Percentiles rank a stretch among this genome's conserved stretches.
Conservation (phyloP, 2,888 invertebrate species). For the Melanotus villosus region DNA sequence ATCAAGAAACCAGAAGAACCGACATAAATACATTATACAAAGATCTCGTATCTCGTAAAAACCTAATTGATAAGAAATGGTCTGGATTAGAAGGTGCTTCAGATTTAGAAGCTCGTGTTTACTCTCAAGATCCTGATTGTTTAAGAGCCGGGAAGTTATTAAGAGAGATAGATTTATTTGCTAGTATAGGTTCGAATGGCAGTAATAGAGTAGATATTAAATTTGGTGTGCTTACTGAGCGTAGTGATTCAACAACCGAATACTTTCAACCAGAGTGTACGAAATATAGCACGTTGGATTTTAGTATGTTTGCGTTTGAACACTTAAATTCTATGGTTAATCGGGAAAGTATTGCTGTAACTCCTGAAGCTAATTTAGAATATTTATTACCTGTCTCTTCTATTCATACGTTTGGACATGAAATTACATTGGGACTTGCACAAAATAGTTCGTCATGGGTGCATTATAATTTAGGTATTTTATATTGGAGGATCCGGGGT, state of each 20-base stretch:
- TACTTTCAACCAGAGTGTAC: slow-evolving; percentile 61
- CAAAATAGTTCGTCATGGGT: slow-evolving; percentile 84
- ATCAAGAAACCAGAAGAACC: slow-evolving; percentile 80
- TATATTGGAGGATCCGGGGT: slow-evolving; percentile 85
- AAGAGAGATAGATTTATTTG: slow-evolving; percentile 78
- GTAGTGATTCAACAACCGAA: not conserved
- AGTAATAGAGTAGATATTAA: slow-evolving; percentile 68
- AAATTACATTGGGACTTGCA: slow-evolving; percentile 74
- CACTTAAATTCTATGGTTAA: slow-evolving; percentile 74
- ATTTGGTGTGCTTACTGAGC: slow-evolving; percentile 16
- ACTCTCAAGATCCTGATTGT: slow-evolving; percentile 77
- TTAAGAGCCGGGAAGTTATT: slow-evolving; percentile 75
- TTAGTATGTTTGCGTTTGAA: slow-evolving; percentile 77
- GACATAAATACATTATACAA: slow-evolving; percentile 75
- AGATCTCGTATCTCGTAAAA: slow-evolving; percentile 76
- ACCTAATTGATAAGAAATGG: slow-evolving; percentile 76
- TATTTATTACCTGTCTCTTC: slow-evolving; percentile 65
- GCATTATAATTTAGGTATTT: slow-evolving; percentile 83
- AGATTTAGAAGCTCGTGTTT: slow-evolving; percentile 74
- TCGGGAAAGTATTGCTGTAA: slow-evolving; percentile 69
- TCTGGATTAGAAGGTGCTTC: slow-evolving; percentile 72
- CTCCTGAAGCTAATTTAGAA: slow-evolving; percentile 70
- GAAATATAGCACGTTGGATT: slow-evolving; percentile 72
- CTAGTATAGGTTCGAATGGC: slow-evolving; percentile 73
- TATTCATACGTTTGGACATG: slow-evolving; percentile 73